Percentiles rank a stretch among this genome's conserved stretches.
Evolutionary conservation across 2,797 vertebrate genomes (phyloP).

Genomic region (Arnoldichthys spilopterus): DNA sequence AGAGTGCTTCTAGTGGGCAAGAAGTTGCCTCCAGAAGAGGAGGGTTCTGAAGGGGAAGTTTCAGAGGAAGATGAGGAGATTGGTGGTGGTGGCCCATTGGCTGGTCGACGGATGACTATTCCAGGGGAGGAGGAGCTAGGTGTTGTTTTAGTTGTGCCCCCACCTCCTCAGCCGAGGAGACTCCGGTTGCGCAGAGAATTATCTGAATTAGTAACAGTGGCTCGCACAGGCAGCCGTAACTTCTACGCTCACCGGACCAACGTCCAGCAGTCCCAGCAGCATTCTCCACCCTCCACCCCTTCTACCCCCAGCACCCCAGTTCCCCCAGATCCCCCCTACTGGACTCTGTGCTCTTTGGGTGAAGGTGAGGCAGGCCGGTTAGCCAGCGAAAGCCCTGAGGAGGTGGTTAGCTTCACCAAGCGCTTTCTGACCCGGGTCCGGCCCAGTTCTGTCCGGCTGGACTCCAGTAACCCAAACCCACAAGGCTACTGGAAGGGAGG

Average conservation of each 20-base stretch:
- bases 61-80: constrained; percentile 97
- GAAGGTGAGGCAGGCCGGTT: constrained; percentile 92
- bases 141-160: constrained; percentile 81
- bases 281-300: constrained; percentile 74
- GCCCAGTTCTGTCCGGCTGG: constrained; percentile 92
- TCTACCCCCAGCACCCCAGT: constrained; percentile 72
- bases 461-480: constrained; percentile 96
- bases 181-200: constrained; percentile 84
- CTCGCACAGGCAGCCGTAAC: constrained; percentile 75
- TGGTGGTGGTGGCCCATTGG: constrained; percentile 77
- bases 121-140: constrained; percentile 83
- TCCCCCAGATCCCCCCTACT: constrained; percentile 69
- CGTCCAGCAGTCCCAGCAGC: constrained; percentile 68
- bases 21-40: constrained; percentile 82
- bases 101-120: constrained; percentile 81
- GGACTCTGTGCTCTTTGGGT: constrained; percentile 93
- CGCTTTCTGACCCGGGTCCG: constrained; percentile 90
- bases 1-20: constrained; percentile 92
- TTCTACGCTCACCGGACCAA: constrained; percentile 74
- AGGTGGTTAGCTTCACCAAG: constrained; percentile 97
- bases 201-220: constrained; percentile 87
- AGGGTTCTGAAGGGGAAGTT: constrained; percentile 90
- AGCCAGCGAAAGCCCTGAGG: constrained; percentile 91
- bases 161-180: constrained; percentile 85
- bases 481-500: constrained; percentile 98